phyloP scores from a whole-genome alignment of 1,140 invertebrate genomes.

The Ips nitidus region DNA sequence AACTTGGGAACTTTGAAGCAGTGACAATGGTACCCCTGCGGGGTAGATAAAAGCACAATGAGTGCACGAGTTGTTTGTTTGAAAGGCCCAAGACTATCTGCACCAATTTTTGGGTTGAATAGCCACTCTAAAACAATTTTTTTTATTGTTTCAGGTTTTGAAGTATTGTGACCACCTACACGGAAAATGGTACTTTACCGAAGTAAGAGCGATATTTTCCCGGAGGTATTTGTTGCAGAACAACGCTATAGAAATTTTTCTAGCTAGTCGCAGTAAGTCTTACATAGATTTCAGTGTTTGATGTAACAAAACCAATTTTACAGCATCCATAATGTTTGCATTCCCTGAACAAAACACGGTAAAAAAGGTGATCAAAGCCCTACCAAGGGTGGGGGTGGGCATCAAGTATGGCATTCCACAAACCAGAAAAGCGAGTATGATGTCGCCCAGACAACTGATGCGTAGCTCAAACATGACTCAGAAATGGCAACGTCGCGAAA shows the following conservation, averaged over 20 bases:
- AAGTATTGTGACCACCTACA: slow-evolving; percentile 97
- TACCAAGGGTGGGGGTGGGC: slow-evolving; percentile 97
- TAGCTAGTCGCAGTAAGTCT: slow-evolving; percentile 94
- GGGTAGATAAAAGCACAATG: too few relatives aligned
- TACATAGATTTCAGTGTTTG: too few relatives aligned
- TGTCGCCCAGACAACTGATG: slow-evolving; percentile 97
- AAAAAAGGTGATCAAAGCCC: slow-evolving; percentile 96
- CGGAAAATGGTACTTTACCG: slow-evolving; percentile 99
- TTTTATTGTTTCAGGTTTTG: slow-evolving; percentile 53
- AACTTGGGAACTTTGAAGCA: too few relatives aligned
- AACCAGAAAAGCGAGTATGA: slow-evolving; percentile 94
- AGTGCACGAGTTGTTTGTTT: too few relatives aligned
- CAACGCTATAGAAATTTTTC: slow-evolving; percentile 96
- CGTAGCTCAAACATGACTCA: slow-evolving; percentile 99
- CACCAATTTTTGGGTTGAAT: too few relatives aligned
- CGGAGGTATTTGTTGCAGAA: slow-evolving; percentile 95
- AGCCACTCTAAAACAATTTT: too few relatives aligned
- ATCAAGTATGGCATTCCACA: slow-evolving; percentile 99
- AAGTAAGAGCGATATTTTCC: slow-evolving; percentile 98
- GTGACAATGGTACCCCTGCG: too few relatives aligned
- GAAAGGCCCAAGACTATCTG: too few relatives aligned
- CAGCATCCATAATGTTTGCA: slow-evolving; percentile 98
- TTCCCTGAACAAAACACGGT: slow-evolving; percentile 96
- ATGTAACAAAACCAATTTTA: slow-evolving; percentile 43
- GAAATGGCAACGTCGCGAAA: slow-evolving; percentile 98